phyloP scores from a whole-genome alignment of 2,797 vertebrate species.

The Melopsittacus undulatus region DNA sequence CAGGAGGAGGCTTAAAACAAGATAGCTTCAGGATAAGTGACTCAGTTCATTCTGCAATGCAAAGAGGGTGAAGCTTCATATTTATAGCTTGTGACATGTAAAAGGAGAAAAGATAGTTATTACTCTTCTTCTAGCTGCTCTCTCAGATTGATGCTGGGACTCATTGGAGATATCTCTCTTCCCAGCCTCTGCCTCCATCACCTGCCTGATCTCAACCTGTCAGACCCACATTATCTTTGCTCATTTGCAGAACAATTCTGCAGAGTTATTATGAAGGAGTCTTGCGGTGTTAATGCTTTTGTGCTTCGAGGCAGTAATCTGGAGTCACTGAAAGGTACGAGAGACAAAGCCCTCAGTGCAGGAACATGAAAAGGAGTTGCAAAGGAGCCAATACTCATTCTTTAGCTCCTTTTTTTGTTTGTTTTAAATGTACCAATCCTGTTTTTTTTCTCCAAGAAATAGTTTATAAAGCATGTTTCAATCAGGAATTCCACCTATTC shows the following conservation, averaged over 20 bases:
- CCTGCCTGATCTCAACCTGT: neutral
- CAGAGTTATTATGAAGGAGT: slow-evolving; percentile 28
- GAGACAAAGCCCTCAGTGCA: neutral
- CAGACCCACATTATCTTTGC: neutral
- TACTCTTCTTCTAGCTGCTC: slow-evolving; percentile 6
- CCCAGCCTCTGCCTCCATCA: neutral
- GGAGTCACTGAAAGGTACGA: neutral
- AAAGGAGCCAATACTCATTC: neutral
- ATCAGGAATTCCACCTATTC: neutral
- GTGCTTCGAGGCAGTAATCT: slow-evolving; percentile 37
- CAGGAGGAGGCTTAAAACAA: neutral
- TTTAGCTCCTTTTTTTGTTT: neutral
- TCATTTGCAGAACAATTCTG: slow-evolving; percentile 23
- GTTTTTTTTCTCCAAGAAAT: neutral
- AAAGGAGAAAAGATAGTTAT: neutral
- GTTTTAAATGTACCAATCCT: neutral
- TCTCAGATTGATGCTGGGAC: neutral
- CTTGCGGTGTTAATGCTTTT: neutral
- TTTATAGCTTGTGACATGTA: neutral
- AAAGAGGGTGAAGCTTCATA: neutral
- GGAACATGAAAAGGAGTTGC: neutral
- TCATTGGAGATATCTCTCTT: neutral
- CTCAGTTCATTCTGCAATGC: neutral
- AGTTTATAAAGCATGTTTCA: neutral
- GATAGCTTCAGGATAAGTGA: neutral